Evolutionary conservation across 2,888 invertebrate genomes (phyloP).

Genomic region (Barypeithes pellucidus): DNA sequence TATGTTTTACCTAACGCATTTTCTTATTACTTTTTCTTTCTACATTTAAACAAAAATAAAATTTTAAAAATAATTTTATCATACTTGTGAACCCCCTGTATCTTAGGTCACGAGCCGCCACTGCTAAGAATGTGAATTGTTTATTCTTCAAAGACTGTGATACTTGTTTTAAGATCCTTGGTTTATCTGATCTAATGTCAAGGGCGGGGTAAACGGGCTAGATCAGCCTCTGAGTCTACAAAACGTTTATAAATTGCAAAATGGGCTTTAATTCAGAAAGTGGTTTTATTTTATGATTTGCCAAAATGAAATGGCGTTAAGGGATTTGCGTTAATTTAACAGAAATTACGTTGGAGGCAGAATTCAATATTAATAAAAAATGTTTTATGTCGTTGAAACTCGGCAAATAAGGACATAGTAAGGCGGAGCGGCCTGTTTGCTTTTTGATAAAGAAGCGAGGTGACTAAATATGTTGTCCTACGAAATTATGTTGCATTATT

Average conservation of each 20-base stretch:
- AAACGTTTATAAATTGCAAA: constrained; percentile 7
- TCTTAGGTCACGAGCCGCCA: no score
- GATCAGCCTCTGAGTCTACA: not conserved
- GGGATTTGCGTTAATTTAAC: constrained; percentile 6
- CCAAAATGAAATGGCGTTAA: not conserved
- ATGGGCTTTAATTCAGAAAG: constrained; percentile 13
- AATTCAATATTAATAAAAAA: not conserved
- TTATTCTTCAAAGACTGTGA: no score
- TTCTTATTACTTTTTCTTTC: no score
- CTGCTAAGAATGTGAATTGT: no score
- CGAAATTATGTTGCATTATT: not conserved
- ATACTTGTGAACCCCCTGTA: no score
- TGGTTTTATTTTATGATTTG: constrained; percentile 4
- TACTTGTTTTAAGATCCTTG: no score
- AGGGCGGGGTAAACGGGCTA: not conserved
- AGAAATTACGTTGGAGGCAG: not conserved
- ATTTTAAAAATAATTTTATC: no score
- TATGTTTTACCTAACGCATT: no score
- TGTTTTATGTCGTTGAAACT: not conserved
- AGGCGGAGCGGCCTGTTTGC: constrained; percentile 6
- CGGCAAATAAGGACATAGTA: constrained; percentile 10
- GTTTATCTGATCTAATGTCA: no score
- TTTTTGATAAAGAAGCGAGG: constrained; percentile 19
- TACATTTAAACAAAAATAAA: no score
- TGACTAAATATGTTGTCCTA: constrained; percentile 11